Conservation (phyloP, 1,140 invertebrate species). For the Phortica variegata region DNA sequence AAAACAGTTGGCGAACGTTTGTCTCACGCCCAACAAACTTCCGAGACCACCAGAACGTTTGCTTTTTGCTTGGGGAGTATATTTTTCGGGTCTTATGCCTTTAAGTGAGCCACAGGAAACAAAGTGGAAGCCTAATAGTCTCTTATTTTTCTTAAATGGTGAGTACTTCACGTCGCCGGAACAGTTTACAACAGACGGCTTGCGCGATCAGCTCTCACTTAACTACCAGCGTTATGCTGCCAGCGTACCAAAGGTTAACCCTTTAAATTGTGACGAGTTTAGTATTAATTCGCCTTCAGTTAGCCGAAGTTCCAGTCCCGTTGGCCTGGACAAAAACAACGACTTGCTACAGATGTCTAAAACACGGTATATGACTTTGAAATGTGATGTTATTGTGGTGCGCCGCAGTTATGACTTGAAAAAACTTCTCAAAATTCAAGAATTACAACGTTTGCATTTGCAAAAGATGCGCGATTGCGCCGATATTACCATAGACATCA, state of each 20-base stretch:
- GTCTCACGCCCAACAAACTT: constrained; percentile 24
- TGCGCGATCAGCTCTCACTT: constrained; percentile 35
- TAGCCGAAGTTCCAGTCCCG: constrained; percentile 35
- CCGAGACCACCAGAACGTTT: constrained; percentile 57
- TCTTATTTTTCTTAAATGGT: constrained; percentile 85
- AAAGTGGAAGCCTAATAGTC: constrained; percentile 73
- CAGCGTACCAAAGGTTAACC: constrained; percentile 8
- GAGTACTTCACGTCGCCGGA: constrained; percentile 77
- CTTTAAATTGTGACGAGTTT: constrained; percentile 10
- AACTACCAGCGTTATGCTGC: constrained; percentile 35
- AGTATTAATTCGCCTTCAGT: constrained; percentile 36
- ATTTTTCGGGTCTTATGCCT: constrained; percentile 78
- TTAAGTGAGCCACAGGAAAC: constrained; percentile 54
- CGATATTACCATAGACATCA: constrained; percentile 49
- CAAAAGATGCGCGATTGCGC: constrained; percentile 55
- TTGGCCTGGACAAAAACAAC: constrained; percentile 13
- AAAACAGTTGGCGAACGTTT: constrained; percentile 15
- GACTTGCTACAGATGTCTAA: constrained; percentile 30
- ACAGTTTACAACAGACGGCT: constrained; percentile 28
- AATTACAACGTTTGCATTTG: constrained; percentile 36
- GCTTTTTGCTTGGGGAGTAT: constrained; percentile 80
- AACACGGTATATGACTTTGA: constrained; percentile 42
- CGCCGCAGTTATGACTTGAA: constrained; percentile 73
- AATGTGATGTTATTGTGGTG: constrained; percentile 61
- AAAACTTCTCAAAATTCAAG: constrained; percentile 61